Conservation (phyloP, 2,888 invertebrate species). For the Baronia brevicornis region DNA sequence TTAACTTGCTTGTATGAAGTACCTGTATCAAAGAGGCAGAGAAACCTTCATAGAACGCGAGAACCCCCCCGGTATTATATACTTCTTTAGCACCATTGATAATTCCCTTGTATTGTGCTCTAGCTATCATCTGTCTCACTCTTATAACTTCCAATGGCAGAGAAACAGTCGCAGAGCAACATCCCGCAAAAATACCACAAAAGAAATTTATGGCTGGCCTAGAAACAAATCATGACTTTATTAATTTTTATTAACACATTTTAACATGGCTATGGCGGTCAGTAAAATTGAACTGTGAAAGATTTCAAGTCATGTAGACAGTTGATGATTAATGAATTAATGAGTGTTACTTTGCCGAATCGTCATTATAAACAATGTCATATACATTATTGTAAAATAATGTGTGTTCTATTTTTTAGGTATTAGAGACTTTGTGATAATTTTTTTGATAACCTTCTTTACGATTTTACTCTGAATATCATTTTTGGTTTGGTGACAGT, state of each 20-base stretch:
- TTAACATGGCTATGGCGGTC: constrained; percentile 2
- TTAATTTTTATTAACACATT: constrained; percentile 2
- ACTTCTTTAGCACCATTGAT: constrained; percentile 42
- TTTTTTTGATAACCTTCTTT: no score
- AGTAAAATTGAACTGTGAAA: background rate
- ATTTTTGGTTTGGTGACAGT: no score
- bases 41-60: constrained; percentile 56
- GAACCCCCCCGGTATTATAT: constrained; percentile 45
- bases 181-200: constrained; percentile 48
- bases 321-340: no score
- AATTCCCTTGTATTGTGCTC: constrained; percentile 48
- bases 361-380: no score
- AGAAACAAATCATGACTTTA: constrained; percentile 8
- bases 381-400: no score
- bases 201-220: constrained; percentile 32
- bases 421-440: no score
- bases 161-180: constrained; percentile 36
- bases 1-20: constrained; percentile 1
- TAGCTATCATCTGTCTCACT: constrained; percentile 53
- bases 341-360: no score
- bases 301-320: no score
- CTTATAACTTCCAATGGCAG: constrained; percentile 57
- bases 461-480: no score
- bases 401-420: no score
- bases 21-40: constrained; percentile 52